Conservation (phyloP, 2,888 invertebrate species). For the Gisinianus flammeolus region DNA sequence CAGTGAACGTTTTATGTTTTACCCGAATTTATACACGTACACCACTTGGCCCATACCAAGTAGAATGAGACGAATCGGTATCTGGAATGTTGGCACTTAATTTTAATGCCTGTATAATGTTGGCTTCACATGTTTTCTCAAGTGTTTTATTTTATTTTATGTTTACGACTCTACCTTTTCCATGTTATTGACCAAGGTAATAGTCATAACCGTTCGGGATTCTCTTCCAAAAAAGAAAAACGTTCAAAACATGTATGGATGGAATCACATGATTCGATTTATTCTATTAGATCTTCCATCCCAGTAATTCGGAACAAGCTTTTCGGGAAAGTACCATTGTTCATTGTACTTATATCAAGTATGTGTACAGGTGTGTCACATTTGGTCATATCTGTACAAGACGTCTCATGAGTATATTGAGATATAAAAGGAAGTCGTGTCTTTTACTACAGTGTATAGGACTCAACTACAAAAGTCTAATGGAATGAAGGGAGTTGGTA, state of each 20-base stretch:
- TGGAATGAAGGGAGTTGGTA: too few species aligned
- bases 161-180: conserved; percentile 24
- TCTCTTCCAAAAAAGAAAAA: not conserved
- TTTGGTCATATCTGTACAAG: too few species aligned
- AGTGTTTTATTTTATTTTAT: conserved; percentile 31
- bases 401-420: too few species aligned
- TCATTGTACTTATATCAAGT: too few species aligned
- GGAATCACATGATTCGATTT: conserved; percentile 9
- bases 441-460: too few species aligned
- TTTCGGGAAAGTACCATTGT: not conserved
- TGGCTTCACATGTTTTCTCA: conserved; percentile 30
- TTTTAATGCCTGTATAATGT: conserved; percentile 31
- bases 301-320: not conserved
- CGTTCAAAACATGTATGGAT: not conserved
- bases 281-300: not conserved
- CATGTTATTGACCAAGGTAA: conserved; percentile 27
- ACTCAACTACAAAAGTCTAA: too few species aligned
- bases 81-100: conserved; percentile 36
- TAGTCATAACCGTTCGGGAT: not conserved
- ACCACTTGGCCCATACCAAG: not conserved
- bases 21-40: not conserved
- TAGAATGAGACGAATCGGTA: not conserved
- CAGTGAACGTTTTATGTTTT: not conserved
- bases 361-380: too few species aligned
- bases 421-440: too few species aligned